Base-by-base conservation (phyloP, 2,888 invertebrate genomes). In the Sphecodes monilicornis region DNA sequence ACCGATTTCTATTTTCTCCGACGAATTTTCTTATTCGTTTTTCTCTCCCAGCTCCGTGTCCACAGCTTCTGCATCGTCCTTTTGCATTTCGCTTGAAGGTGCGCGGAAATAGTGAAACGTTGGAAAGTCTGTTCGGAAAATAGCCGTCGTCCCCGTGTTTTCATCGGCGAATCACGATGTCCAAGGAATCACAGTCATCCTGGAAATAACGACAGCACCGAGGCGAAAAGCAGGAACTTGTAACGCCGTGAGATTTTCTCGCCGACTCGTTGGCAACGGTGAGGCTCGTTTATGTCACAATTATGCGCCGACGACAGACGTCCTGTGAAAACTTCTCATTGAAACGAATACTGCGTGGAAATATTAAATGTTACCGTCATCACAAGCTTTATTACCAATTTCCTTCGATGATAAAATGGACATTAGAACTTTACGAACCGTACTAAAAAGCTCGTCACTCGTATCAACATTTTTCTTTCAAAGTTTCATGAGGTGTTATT, bases 61-160 rank as follows among this genome's bases (percentile, higher is more conserved):
- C 29, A 18, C 18, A 2, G 18, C 32, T 8, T 18, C 64, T 16
- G 18, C 22, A 32, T 4, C 36, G 36, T 22, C 11, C 36, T n/a
- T n/a, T 36, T 36, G 36, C 66, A 32, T 18, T 32, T 8, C 5
- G 64, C 18, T 26, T 26, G 57, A 22, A 64, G 36, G 8, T 22
- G 32, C 66, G 39, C 22, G 57, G 71, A 76, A 54, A 72, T 32
- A 41, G 82, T 68, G 82, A 8, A 50, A 32, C 54, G 10, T 64
- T 66, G 75, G 66, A 60, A 72, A 57, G 68, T 68, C 76, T 68
- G 43, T 29, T 50, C 29, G 66, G 16, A 54, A 32, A 64, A 46
- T 43, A 36, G 26, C 18, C 22, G 39, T 6, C 13, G 22, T 16
- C 10, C 13, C 16, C 16, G 29, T 11, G 50, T 60, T 80, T 72